A percentile compares a stretch with the other conserved stretches of the same genome.
Conservation (phyloP, 2,113 vertebrate genomes). For the Sylvicapra grimmia region DNA sequence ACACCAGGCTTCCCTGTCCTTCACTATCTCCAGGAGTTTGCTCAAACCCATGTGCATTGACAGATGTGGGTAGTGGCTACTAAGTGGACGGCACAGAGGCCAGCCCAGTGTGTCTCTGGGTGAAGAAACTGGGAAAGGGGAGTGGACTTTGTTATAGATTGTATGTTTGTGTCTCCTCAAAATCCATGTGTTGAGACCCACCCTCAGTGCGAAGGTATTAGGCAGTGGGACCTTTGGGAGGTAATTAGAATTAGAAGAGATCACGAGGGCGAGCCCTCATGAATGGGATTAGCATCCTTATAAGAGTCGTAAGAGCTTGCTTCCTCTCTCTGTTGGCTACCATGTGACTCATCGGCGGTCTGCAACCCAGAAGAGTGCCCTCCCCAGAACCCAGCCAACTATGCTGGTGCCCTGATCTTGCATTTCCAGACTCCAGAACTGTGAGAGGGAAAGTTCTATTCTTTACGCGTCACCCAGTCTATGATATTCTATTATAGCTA, state of each 20-base stretch:
- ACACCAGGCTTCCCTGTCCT: not conserved
- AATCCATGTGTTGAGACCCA: not conserved
- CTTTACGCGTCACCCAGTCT: not conserved
- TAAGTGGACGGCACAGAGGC: not conserved
- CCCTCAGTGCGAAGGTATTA: not conserved
- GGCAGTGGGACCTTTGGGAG: not conserved
- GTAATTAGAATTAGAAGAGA: not conserved
- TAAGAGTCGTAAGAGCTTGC: not conserved
- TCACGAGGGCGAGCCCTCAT: not conserved
- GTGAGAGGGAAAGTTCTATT: not conserved
- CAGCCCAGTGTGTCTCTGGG: not conserved
- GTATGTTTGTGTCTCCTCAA: not conserved
- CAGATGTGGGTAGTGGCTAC: not conserved
- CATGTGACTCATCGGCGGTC: fast-evolving
- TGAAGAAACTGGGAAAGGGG: not conserved
- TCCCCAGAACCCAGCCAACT: not conserved
- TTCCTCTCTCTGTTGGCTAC: not conserved
- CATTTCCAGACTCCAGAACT: not conserved
- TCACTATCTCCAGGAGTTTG: not conserved
- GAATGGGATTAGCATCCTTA: not conserved
- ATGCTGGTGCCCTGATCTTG: not conserved
- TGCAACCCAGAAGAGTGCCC: not conserved
- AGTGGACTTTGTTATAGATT: not conserved
- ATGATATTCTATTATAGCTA: not conserved
- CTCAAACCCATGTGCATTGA: not conserved